Evolutionary conservation across 2,888 invertebrate genomes (phyloP).

Genomic region (Rhogogaster chlorosoma): DNA sequence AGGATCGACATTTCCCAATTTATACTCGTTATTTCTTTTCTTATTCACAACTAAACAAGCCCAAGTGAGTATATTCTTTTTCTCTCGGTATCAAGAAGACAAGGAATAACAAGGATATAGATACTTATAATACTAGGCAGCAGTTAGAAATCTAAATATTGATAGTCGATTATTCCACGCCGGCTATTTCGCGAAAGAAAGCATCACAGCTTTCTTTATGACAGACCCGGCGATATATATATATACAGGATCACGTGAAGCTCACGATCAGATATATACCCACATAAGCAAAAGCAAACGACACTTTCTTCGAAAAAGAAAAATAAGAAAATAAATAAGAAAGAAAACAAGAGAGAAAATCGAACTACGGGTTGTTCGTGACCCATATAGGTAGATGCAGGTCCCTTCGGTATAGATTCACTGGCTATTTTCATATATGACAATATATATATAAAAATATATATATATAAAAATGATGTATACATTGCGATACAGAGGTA

Average conservation of each 20-base stretch:
- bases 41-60: neutral
- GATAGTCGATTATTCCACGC: neutral
- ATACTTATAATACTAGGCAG: neutral
- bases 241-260: neutral
- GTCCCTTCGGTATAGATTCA: neutral
- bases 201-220: neutral
- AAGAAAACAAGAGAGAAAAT: neutral
- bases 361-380: constrained; percentile 22
- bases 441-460: neutral
- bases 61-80: neutral
- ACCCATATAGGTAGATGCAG: neutral
- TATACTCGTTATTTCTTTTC: neutral
- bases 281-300: neutral
- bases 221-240: neutral
- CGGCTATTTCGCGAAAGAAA: neutral
- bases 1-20: neutral
- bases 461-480: too few species aligned
- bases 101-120: neutral
- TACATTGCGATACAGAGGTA: neutral
- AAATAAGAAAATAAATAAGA: neutral
- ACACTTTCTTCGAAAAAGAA: neutral
- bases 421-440: constrained; percentile 11
- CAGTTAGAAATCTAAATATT: neutral
- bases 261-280: constrained; percentile 9
- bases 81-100: neutral